Evolutionary conservation across 2,797 vertebrate species (phyloP), one percentile per base, ranked within the genome.

Genomic region (Emydoidea blandingii): DNA sequence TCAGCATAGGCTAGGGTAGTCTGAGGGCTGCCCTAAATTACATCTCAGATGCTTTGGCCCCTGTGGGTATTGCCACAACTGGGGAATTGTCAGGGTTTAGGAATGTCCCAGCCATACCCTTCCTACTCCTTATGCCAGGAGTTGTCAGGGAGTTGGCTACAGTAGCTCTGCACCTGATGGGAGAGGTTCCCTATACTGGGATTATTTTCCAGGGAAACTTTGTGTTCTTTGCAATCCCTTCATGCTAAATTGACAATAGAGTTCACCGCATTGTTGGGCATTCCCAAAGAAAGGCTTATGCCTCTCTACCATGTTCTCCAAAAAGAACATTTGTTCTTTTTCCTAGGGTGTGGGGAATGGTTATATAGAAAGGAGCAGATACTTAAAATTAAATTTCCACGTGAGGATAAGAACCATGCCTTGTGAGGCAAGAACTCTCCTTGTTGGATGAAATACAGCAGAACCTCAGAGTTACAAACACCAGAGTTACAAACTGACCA

Each of bases 11-110:
- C 27, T 59, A 59, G 86, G 54, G 31, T 47, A 2, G 54, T 87
- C 68, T 79, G 47, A 92, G 90, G 90, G 54, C 59, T 94, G 83
- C 34, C 62, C 57, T 89, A 47, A 47, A 49, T 76, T 85, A 21
- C 12, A n/a, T 1, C 72, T 37, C n/a, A 14, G 29, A 52, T 82
- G 68, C 37, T 72, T 29, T 56, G 82, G 44, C 31, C 27, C 44
- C 57, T 74, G 0, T 0, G 0, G 12, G 15, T 68, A 29, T 76
- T 93, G 59, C 19, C 76, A 76, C 0, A 1, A 54, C 49, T 83
- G 81, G 79, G 53, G 65, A 83, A 76, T 65, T 79, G 79, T 41
- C 49, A 31, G 49, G 25, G 27, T 16, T 68, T 85, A 50, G 78
- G 8, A 79, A 50, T 31, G 16, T 12, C 37, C 62, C 81, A 57